A percentile compares a stretch with the other conserved stretches of the same genome.
These are phyloP conservation scores for Pristionchus pacificus DNA, from an alignment of 1,140 invertebrate genomes.

Conservation along the genomic window DNA sequence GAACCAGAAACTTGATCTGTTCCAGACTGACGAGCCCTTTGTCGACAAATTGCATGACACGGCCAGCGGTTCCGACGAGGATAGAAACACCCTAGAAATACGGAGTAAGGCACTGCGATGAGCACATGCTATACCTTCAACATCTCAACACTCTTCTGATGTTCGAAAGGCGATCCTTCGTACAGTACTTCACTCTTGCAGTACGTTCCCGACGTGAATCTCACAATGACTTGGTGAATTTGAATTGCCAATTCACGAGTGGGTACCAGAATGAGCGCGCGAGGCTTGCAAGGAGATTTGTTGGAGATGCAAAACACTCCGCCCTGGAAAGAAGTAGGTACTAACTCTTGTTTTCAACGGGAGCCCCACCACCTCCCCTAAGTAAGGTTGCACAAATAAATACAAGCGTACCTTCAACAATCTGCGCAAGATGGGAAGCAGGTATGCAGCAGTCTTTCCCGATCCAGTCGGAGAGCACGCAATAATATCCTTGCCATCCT, in stretches of 20 bases:
- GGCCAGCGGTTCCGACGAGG: conserved; percentile 85
- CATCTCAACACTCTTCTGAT: conserved; percentile 28
- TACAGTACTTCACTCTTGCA: conserved; percentile 36
- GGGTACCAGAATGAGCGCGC: conserved; percentile 86
- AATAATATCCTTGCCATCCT: conserved; percentile 38
- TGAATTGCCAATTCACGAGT: conserved; percentile 92
- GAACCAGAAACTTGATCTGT: conserved; percentile 73
- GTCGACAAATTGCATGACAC: conserved; percentile 77
- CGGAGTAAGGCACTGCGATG: not conserved
- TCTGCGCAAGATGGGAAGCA: conserved; percentile 89
- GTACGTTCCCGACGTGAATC: conserved; percentile 74
- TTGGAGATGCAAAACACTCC: conserved; percentile 41
- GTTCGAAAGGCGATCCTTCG: conserved; percentile 19
- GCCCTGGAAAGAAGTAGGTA: not conserved
- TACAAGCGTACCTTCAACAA: conserved; percentile 71
- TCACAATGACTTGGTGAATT: conserved; percentile 90
- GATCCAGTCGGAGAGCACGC: conserved; percentile 59
- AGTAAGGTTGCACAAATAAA: not conserved
- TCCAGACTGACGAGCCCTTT: conserved; percentile 63
- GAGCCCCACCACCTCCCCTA: not conserved
- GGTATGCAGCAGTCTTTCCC: conserved; percentile 92
- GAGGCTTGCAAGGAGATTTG: conserved; percentile 76
- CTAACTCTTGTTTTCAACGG: not conserved
- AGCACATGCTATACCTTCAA: conserved; percentile 5
- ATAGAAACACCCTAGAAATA: conserved; percentile 73